Evolutionary conservation across 2,888 invertebrate genomes (phyloP).

Genomic region (Epinotia nisella): DNA sequence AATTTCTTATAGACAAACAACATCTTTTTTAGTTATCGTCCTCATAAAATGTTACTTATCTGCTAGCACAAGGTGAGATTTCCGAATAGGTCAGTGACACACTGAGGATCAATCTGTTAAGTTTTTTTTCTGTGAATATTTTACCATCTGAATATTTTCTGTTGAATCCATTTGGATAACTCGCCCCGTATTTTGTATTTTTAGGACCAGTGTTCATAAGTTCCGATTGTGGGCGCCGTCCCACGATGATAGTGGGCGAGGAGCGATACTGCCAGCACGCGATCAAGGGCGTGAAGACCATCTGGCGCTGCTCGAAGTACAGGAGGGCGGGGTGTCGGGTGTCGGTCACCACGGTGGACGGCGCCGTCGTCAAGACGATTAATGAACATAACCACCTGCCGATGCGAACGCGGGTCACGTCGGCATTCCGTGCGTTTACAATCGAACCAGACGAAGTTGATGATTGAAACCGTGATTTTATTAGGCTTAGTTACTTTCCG

Average conservation of each 20-base stretch:
- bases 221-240: not conserved
- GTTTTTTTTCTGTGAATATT: too few relatives aligned
- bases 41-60: too few relatives aligned
- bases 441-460: not conserved
- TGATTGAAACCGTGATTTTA: not conserved
- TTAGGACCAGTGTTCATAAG: slow-evolving; percentile 13
- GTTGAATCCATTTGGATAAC: not conserved
- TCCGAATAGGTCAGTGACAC: too few relatives aligned
- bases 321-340: not conserved
- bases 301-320: slow-evolving; percentile 24
- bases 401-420: not conserved
- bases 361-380: not conserved
- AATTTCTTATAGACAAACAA: too few relatives aligned
- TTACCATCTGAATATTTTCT: too few relatives aligned
- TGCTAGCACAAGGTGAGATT: too few relatives aligned
- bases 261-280: slow-evolving; percentile 12
- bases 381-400: slow-evolving; percentile 16
- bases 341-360: slow-evolving; percentile 7
- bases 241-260: slow-evolving; percentile 12
- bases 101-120: too few relatives aligned
- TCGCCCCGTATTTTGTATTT: not conserved
- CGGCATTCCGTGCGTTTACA: not conserved
- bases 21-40: too few relatives aligned
- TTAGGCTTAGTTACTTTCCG: too few relatives aligned
- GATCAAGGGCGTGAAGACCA: not conserved